Conservation (phyloP, 2,888 invertebrate genomes). For the Microctonus hyperodae region DNA sequence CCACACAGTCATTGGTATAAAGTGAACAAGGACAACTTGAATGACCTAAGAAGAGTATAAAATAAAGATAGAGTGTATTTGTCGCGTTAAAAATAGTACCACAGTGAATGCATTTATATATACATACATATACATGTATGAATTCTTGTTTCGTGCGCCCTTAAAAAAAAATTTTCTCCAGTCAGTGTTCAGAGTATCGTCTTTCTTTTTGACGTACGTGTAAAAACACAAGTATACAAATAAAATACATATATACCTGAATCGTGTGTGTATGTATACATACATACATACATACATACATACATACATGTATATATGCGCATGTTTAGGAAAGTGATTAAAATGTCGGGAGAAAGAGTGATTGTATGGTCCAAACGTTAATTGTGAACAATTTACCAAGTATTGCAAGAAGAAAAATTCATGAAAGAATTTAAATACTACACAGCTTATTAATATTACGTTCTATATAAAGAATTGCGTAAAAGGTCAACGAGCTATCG, state of each 20-base stretch:
- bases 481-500: constrained; percentile 4
- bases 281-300: too few species aligned
- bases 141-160: constrained; percentile 14
- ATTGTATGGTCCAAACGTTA: constrained; percentile 42
- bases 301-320: neutral
- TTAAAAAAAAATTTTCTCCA: too few species aligned
- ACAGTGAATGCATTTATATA: neutral
- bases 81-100: neutral
- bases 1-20: too few species aligned
- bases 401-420: neutral
- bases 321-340: constrained; percentile 24
- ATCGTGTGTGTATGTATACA: too few species aligned
- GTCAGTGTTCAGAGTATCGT: neutral
- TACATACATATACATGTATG: neutral
- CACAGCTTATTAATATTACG: neutral
- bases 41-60: neutral
- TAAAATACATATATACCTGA: too few species aligned
- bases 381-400: neutral
- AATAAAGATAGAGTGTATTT: constrained; percentile 14
- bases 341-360: constrained; percentile 48
- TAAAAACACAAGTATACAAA: constrained; percentile 24
- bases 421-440: neutral
- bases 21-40: constrained; percentile 12
- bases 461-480: neutral
- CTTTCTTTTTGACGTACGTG: neutral